Evolutionary conservation across 2,888 invertebrate genomes (phyloP).

Genomic region (Dynastes tityus): DNA sequence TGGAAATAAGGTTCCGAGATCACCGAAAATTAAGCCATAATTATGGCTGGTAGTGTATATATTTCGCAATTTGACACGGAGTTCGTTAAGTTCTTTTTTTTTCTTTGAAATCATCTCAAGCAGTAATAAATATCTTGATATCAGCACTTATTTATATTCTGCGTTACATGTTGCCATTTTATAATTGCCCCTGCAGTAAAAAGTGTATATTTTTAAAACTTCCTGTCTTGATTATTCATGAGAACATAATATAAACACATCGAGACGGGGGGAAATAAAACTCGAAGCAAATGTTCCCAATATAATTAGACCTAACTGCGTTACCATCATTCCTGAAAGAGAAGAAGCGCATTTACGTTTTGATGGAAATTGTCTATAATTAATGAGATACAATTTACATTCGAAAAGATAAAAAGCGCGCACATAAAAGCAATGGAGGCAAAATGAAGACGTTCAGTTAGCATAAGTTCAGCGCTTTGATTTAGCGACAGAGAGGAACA

Average conservation of each 20-base stretch:
- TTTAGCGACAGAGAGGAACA: slow-evolving; percentile 29
- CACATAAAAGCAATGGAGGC: slow-evolving; percentile 17
- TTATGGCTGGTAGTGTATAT: no score
- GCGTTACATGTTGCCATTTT: background rate
- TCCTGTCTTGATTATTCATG: slow-evolving; percentile 40
- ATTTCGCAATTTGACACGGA: no score
- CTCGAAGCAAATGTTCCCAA: slow-evolving; percentile 35
- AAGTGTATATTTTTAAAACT: slow-evolving; percentile 17
- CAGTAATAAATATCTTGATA: no score
- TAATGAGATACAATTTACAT: slow-evolving; percentile 42
- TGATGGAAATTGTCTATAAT: slow-evolving; percentile 43
- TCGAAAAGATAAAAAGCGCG: slow-evolving; percentile 27
- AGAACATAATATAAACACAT: slow-evolving; percentile 33
- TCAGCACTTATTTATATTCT: no score
- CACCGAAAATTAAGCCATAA: no score
- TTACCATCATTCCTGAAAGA: slow-evolving; percentile 25
- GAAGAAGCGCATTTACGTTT: slow-evolving; percentile 23
- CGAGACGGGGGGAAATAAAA: slow-evolving; percentile 14
- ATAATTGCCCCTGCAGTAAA: background rate
- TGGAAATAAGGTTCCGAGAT: no score
- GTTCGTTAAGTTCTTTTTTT: no score
- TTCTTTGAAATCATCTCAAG: no score
- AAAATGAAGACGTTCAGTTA: slow-evolving; percentile 25
- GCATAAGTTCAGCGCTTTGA: slow-evolving; percentile 18
- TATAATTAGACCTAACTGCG: slow-evolving; percentile 29